These are phyloP conservation scores for Anagrus nilaparvatae DNA, from an alignment of 1,140 invertebrate genomes.

Conservation along the genomic window DNA sequence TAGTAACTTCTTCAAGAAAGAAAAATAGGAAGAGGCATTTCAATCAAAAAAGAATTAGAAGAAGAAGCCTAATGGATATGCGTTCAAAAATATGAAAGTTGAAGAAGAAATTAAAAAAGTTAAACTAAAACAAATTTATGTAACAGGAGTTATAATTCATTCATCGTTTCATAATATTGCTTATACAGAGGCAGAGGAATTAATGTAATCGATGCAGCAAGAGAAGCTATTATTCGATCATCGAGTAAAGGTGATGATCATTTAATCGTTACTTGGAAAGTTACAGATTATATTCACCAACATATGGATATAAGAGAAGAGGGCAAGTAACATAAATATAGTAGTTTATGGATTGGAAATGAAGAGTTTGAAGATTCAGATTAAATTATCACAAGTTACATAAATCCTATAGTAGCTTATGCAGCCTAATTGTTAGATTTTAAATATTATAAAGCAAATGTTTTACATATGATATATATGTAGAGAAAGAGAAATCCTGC, in stretches of 20 bases:
- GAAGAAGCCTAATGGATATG: constrained; percentile 98
- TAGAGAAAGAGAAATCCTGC: constrained; percentile 77
- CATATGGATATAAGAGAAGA: constrained; percentile 94
- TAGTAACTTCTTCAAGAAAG: too few relatives aligned
- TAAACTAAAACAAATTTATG: constrained; percentile 69
- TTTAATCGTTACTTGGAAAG: constrained; percentile 97
- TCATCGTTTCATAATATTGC: constrained; percentile 96
- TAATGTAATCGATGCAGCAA: constrained; percentile 86
- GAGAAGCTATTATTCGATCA: constrained; percentile 91
- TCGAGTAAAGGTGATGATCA: constrained; percentile 95
- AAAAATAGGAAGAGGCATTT: too few relatives aligned
- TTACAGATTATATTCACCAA: constrained; percentile 88
- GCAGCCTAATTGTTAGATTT: constrained; percentile 85
- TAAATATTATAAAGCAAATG: constrained; percentile 75
- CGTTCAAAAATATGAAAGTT: constrained; percentile 69
- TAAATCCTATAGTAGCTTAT: constrained; percentile 91
- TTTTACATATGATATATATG: constrained; percentile 66
- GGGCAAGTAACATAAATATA: constrained; percentile 93
- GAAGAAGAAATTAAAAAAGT: constrained; percentile 75
- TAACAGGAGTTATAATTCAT: constrained; percentile 95
- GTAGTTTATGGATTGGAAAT: constrained; percentile 70
- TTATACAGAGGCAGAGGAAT: constrained; percentile 82
- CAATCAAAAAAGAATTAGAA: constrained; percentile 78
- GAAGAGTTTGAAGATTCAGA: constrained; percentile 97
- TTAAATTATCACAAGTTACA: constrained; percentile 94